Evolutionary conservation across 30 jellyfish, hydroid and myxozoan genomes (phyloP), one percentile per base, ranked within the genome.

Genomic region (Catostylus mosaicus): DNA sequence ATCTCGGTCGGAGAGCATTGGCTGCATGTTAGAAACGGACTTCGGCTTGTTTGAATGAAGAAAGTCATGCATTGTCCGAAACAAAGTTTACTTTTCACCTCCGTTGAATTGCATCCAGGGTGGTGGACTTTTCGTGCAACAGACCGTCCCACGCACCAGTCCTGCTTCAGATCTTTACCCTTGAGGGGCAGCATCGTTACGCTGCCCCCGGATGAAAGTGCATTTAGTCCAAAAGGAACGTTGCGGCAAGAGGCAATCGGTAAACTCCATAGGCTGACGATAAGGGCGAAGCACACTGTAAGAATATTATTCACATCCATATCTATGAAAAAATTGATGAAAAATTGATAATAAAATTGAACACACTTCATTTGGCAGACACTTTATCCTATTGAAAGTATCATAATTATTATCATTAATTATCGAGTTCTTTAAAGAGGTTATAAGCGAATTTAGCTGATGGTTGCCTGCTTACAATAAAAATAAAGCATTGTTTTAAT

Each of bases 131-230:
- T 77, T 30, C 54, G 72, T n/a, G 77, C 66, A 62, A 88, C 37
- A 20, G 93, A 79, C 10, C 97, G 73, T 18, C 97, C 97, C 1
- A 88, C 73, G 71, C 97, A 88, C 97, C 97, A 88, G 71, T 88
- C 90, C 24, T 86, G 33, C 50, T 73, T 79, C 64, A 88, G 48
- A 46, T 88, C 97, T 37, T 74, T 76, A 34, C 89, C 73, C 63
- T 80, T 88, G 38, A 88, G 36, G 6, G 97, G 97, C 30, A 88
- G 75, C 20, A 78, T 46, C 22, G 59, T 30, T 35, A 80, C 6
- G 26, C 64, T 72, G 24, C 67, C 80, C 14, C 66, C 47, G 12
- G 83, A 62, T 3, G 56, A 40, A 66, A 80, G 38, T 26, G 80
- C 20, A 29, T 47, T 68, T 29, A 82, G 38, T 12, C 86, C 86